Evolutionary conservation across 2,888 invertebrate species (phyloP).

Genomic region (Opisthograptis luteolata): DNA sequence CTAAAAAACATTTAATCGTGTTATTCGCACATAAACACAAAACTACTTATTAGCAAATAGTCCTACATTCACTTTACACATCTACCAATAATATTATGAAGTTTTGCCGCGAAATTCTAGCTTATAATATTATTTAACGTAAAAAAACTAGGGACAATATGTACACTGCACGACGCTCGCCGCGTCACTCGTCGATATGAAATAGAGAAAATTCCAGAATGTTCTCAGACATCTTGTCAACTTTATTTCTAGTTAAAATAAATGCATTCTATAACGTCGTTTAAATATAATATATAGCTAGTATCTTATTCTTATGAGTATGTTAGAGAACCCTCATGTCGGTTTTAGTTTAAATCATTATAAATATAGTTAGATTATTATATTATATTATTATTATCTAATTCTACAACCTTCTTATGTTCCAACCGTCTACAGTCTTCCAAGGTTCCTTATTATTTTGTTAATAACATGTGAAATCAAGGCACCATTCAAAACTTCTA

Average conservation of each 20-base stretch:
- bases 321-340: conserved; percentile 20
- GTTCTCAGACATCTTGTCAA: neutral
- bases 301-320: conserved; percentile 26
- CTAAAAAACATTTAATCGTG: too few relatives aligned
- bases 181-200: too few relatives aligned
- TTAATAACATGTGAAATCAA: conserved; percentile 3
- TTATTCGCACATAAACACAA: too few relatives aligned
- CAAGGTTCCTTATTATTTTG: conserved; percentile 5
- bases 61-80: too few relatives aligned
- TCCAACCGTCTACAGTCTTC: conserved; percentile 34
- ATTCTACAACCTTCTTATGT: conserved; percentile 34
- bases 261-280: conserved; percentile 16
- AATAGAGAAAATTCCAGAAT: too few relatives aligned
- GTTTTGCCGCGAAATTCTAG: too few relatives aligned
- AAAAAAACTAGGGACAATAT: too few relatives aligned
- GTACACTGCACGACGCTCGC: too few relatives aligned
- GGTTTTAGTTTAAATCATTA: conserved; percentile 10
- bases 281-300: conserved; percentile 19
- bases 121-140: too few relatives aligned
- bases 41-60: too few relatives aligned
- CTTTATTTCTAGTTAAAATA: conserved; percentile 11
- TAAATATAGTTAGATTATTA: conserved; percentile 14
- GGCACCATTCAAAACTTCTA: conserved; percentile 3
- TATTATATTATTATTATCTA: too few relatives aligned
- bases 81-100: too few relatives aligned